Percentiles rank a stretch among this genome's conserved stretches.
These are phyloP conservation scores for Calonectris borealis DNA, from an alignment of 2,113 vertebrate genomes.

Conservation along the genomic window DNA sequence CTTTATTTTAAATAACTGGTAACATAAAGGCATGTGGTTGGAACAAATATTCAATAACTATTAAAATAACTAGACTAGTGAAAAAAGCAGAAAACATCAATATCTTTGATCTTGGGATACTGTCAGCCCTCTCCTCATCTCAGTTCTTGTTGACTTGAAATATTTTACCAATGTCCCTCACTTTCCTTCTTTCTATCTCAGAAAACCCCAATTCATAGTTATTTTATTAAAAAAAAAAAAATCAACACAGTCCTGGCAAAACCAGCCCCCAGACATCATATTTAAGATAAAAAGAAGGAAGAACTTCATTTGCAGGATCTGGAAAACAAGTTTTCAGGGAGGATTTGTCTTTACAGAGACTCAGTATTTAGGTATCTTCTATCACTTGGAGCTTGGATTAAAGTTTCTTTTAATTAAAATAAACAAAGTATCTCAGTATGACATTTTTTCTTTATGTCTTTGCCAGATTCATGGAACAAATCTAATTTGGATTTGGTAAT, in stretches of 20 bases:
- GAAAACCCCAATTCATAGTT: background rate
- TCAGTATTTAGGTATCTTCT: conserved; percentile 9
- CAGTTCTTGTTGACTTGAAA: background rate
- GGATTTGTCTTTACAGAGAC: background rate
- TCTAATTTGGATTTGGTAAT: conserved; percentile 19
- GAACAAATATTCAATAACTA: background rate
- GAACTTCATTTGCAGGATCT: background rate
- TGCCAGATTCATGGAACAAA: conserved; percentile 36
- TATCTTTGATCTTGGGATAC: background rate
- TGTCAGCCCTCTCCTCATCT: background rate
- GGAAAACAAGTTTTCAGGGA: background rate
- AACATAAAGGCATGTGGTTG: background rate
- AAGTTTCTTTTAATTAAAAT: conserved; percentile 40
- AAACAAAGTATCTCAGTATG: conserved; percentile 30
- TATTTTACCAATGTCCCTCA: background rate
- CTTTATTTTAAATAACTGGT: background rate
- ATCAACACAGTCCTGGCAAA: background rate
- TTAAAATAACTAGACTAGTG: background rate
- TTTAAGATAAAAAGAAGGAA: background rate
- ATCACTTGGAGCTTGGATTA: conserved; percentile 8
- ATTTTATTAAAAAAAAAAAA: background rate
- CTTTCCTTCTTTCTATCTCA: background rate
- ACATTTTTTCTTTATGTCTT: conserved; percentile 14
- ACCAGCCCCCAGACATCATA: background rate
- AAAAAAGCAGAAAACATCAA: background rate